phyloP scores from a whole-genome alignment of 2,888 invertebrate species.

The Sphaerophoria taeniata region DNA sequence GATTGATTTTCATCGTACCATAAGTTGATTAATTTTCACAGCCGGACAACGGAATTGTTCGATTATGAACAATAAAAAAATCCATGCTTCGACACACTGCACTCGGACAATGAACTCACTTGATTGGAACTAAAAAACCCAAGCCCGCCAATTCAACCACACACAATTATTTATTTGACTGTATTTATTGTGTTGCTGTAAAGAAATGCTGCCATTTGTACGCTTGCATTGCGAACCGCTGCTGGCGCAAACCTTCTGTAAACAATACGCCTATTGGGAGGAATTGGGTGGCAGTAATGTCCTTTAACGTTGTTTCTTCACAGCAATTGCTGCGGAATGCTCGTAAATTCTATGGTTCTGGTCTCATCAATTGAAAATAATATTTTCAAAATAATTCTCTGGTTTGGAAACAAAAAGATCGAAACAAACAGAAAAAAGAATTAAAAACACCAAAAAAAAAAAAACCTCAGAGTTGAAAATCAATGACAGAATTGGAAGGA shows the following conservation, averaged over 20 bases:
- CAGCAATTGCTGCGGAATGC: constrained; percentile 55
- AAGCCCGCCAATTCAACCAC: constrained; percentile 60
- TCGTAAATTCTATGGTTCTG: constrained; percentile 67
- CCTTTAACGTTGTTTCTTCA: constrained; percentile 63
- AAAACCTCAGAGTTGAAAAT: constrained; percentile 43
- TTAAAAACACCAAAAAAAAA: constrained; percentile 17
- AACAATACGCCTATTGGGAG: constrained; percentile 76
- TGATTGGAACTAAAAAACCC: constrained; percentile 68
- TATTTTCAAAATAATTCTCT: constrained; percentile 71
- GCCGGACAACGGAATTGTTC: constrained; percentile 61
- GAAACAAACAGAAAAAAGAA: constrained; percentile 33
- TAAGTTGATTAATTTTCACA: constrained; percentile 61
- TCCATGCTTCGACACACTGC: constrained; percentile 40
- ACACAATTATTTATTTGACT: constrained; percentile 41
- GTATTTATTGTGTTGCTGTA: constrained; percentile 46
- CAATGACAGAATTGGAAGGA: constrained; percentile 38
- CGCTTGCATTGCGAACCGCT: constrained; percentile 61
- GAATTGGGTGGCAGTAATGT: constrained; percentile 76
- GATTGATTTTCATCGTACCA: background rate
- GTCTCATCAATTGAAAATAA: constrained; percentile 66
- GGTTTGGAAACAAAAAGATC: constrained; percentile 70
- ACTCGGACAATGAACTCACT: constrained; percentile 68
- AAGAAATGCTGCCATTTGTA: constrained; percentile 74
- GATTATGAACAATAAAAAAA: constrained; percentile 56
- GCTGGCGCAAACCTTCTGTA: constrained; percentile 67